These are phyloP conservation scores for Apodemia zela DNA, from an alignment of 2,888 invertebrate species.

Conservation along the genomic window DNA sequence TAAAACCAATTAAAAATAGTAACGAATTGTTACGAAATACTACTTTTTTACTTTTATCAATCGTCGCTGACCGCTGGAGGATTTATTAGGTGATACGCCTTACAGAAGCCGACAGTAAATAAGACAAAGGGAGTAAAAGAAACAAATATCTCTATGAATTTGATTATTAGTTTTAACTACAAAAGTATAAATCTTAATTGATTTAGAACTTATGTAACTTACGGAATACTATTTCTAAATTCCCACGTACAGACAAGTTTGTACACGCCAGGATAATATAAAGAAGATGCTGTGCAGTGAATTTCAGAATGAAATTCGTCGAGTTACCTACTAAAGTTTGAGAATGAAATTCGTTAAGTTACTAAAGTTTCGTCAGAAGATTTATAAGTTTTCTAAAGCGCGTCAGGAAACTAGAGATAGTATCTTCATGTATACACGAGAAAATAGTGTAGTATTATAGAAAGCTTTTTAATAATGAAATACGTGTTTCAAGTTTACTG, in stretches of 20 bases:
- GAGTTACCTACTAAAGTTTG: slow-evolving; percentile 3
- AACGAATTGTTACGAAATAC: too few relatives aligned
- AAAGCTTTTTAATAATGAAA: slow-evolving; percentile 10
- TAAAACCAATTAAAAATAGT: too few relatives aligned
- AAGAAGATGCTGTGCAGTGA: slow-evolving; percentile 6
- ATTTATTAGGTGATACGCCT: too few relatives aligned
- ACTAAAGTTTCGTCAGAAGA: slow-evolving; percentile 13
- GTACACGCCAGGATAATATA: not conserved
- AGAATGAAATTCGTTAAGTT: slow-evolving; percentile 1
- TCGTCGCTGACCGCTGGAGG: too few relatives aligned
- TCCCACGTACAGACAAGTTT: not conserved
- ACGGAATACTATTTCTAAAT: not conserved
- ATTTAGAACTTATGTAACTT: not conserved
- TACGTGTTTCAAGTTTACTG: slow-evolving; percentile 4
- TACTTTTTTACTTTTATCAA: too few relatives aligned
- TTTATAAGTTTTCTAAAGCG: slow-evolving; percentile 14
- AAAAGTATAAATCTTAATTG: not conserved
- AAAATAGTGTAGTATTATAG: not conserved
- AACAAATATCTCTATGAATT: too few relatives aligned
- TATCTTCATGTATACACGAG: slow-evolving; percentile 5
- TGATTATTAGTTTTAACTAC: too few relatives aligned
- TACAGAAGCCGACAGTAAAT: too few relatives aligned
- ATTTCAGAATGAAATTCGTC: slow-evolving; percentile 1
- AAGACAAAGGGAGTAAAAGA: too few relatives aligned
- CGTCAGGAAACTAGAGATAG: slow-evolving; percentile 11